Conservation (phyloP, 2,797 vertebrate genomes). For the Dendrocincla tyrannina region DNA sequence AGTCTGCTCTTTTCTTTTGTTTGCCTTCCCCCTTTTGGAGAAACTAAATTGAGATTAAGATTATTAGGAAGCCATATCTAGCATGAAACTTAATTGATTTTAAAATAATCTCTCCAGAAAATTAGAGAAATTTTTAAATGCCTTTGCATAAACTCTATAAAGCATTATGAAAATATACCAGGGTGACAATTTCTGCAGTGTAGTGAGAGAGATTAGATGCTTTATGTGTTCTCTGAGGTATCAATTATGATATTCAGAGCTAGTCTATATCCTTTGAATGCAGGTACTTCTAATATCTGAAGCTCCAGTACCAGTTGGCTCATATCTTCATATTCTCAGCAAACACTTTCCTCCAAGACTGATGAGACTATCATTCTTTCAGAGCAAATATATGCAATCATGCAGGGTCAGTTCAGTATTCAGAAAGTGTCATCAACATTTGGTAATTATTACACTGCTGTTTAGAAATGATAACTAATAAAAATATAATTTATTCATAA, state of each 20-base stretch:
- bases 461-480: neutral
- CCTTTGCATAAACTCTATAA: neutral
- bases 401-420: neutral
- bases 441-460: neutral
- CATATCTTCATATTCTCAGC: neutral
- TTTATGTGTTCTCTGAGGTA: neutral
- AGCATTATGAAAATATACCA: neutral
- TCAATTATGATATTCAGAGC: neutral
- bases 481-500: conserved; percentile 20
- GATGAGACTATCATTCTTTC: neutral
- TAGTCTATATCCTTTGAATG: neutral
- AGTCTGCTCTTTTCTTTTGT: neutral
- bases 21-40: neutral
- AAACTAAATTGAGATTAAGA: neutral
- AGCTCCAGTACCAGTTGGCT: neutral
- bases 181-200: neutral
- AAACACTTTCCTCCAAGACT: neutral
- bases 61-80: neutral
- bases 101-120: neutral
- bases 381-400: neutral
- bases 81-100: neutral
- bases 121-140: neutral
- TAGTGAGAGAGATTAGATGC: neutral
- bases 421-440: neutral
- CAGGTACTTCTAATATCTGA: neutral